Conservation (phyloP, 2,113 vertebrate species). For the Shinisaurus crocodilurus region DNA sequence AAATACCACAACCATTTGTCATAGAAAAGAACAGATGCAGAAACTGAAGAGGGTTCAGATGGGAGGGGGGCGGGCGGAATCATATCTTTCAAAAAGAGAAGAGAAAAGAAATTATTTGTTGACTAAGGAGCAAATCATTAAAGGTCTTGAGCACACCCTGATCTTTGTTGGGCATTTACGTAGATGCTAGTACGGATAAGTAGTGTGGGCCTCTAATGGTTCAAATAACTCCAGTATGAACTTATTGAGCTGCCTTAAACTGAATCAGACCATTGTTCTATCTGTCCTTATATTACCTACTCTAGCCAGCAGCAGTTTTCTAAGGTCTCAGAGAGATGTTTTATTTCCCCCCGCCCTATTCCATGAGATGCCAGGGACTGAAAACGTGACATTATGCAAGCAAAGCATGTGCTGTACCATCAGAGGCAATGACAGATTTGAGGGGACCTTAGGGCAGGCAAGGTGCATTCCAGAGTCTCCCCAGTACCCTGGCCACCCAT, state of each 20-base stretch:
- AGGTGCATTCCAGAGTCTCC: too few relatives aligned
- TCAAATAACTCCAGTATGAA: background rate
- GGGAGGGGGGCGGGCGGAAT: background rate
- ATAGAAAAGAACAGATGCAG: slow-evolving; percentile 19
- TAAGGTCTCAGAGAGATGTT: background rate
- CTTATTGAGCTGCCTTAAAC: background rate
- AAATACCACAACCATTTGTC: slow-evolving; percentile 21
- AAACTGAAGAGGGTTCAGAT: background rate
- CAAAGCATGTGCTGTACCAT: too few relatives aligned
- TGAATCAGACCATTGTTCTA: background rate
- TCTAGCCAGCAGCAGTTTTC: background rate
- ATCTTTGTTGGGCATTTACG: background rate
- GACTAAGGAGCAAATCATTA: background rate
- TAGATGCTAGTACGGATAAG: too few relatives aligned
- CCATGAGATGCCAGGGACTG: background rate
- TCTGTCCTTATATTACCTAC: background rate
- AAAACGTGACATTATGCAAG: background rate
- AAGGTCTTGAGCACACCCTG: background rate
- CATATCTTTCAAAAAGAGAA: background rate
- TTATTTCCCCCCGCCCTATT: background rate
- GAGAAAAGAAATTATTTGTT: background rate
- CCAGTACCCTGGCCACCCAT: too few relatives aligned
- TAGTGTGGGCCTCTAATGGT: background rate
- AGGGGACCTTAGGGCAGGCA: too few relatives aligned
- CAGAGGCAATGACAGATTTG: too few relatives aligned